These are phyloP conservation scores for Alviniconcha marisindica DNA, from an alignment of 1,140 invertebrate genomes.

Conservation along the genomic window DNA sequence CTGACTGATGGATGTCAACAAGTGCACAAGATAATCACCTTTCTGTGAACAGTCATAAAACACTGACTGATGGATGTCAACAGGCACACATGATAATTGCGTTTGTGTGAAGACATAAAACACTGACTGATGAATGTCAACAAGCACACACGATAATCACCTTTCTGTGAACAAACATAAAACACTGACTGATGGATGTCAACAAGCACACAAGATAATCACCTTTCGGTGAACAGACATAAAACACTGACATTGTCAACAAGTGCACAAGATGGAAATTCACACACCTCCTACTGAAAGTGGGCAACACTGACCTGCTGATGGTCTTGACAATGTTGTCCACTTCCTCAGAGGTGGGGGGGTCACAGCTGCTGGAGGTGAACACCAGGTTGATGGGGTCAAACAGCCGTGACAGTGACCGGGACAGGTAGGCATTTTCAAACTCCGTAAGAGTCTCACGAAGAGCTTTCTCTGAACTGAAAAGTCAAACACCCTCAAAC, in stretches of 20 bases:
- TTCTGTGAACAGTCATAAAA: too few relatives aligned
- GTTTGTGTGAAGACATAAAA: too few relatives aligned
- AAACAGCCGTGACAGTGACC: constrained; percentile 88
- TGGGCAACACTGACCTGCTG: constrained; percentile 80
- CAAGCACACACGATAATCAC: too few relatives aligned
- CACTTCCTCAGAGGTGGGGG: constrained; percentile 83
- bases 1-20: too few relatives aligned
- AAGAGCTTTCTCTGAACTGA: constrained; percentile 76
- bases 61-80: too few relatives aligned
- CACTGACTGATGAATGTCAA: too few relatives aligned
- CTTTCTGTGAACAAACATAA: too few relatives aligned
- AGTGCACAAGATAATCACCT: too few relatives aligned
- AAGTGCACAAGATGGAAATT: neutral
- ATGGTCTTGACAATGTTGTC: constrained; percentile 83
- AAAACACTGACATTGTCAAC: neutral
- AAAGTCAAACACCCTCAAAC: too few relatives aligned
- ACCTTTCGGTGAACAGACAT: neutral
- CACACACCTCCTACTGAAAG: too few relatives aligned
- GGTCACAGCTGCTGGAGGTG: constrained; percentile 76
- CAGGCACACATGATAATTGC: too few relatives aligned
- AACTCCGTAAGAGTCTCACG: constrained; percentile 81
- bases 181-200: too few relatives aligned
- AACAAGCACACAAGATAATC: neutral
- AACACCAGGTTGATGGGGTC: constrained; percentile 93
- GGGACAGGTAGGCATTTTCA: constrained; percentile 92